A percentile compares a stretch with the other conserved stretches of the same genome.
Evolutionary conservation across 1,140 invertebrate genomes (phyloP).

Genomic region (Antheraea mylitta): DNA sequence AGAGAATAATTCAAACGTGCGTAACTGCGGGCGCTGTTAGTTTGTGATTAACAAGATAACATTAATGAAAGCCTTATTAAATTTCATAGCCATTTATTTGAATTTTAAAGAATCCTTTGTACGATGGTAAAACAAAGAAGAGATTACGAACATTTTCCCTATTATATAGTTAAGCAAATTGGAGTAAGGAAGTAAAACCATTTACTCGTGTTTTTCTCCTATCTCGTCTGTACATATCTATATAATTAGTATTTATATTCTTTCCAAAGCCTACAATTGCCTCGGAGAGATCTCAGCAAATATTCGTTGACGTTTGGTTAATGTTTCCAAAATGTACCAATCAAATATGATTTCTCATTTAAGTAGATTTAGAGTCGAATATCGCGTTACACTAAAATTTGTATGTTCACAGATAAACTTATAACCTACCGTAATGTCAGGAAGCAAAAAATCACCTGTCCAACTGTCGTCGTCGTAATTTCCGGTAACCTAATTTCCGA

Average conservation of each 20-base stretch:
- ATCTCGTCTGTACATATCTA: too few relatives aligned
- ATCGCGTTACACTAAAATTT: neutral
- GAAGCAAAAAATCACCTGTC: conserved; percentile 22
- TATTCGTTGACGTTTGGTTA: neutral
- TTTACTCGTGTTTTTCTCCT: too few relatives aligned
- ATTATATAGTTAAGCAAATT: too few relatives aligned
- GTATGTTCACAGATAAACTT: neutral
- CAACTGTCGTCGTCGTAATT: conserved; percentile 12
- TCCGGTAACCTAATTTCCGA: conserved; percentile 3
- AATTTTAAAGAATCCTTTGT: too few relatives aligned
- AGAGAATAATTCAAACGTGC: too few relatives aligned
- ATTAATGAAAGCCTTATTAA: too few relatives aligned
- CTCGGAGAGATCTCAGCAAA: neutral
- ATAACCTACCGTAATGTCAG: conserved; percentile 21
- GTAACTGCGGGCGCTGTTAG: too few relatives aligned
- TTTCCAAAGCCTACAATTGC: neutral
- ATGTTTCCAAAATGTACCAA: neutral
- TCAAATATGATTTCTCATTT: neutral
- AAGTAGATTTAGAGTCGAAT: neutral
- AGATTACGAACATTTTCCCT: too few relatives aligned
- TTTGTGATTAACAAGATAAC: too few relatives aligned
- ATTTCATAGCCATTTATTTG: too few relatives aligned
- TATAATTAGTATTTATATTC: neutral
- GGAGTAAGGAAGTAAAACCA: too few relatives aligned
- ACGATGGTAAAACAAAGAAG: too few relatives aligned